These are phyloP conservation scores for Rhinolophus ferrumequinum DNA, from an alignment of 2,113 vertebrate genomes.

Conservation along the genomic window DNA sequence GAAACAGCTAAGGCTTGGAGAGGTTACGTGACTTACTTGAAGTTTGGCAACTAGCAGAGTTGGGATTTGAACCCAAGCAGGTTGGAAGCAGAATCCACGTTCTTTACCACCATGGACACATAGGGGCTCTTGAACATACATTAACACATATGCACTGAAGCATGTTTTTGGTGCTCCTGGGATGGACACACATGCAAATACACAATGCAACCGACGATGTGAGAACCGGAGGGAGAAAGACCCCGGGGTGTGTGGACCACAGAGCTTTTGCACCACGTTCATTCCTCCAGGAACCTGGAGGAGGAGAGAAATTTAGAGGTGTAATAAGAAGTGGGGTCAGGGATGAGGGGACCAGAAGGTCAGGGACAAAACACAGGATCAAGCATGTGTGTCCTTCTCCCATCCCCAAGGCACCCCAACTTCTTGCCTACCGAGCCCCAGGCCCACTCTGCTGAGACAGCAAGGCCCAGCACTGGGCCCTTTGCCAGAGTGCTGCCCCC, in stretches of 20 bases:
- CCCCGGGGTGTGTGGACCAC: background rate
- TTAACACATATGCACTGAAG: background rate
- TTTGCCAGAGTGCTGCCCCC: fast-evolving
- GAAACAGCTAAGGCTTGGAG: background rate
- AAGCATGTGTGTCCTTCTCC: background rate
- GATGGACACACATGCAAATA: background rate
- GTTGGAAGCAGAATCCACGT: background rate
- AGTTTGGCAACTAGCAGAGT: background rate
- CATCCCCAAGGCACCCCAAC: background rate
- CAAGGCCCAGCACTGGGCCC: background rate
- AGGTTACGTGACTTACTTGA: background rate
- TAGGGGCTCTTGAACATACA: background rate
- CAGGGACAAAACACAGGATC: background rate
- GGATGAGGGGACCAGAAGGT: background rate
- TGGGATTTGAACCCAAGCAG: background rate
- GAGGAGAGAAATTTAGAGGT: background rate
- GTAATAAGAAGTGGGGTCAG: background rate
- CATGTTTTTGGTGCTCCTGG: background rate
- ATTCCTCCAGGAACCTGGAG: background rate
- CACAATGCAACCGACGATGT: background rate
- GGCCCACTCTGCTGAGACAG: fast-evolving
- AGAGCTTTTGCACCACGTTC: background rate
- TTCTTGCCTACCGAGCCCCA: background rate
- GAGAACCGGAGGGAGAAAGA: background rate
- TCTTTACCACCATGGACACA: background rate